A percentile compares a stretch with the other conserved stretches of the same genome.
phyloP scores from a whole-genome alignment of 1,140 invertebrate genomes.

The Hetaerina americana region DNA sequence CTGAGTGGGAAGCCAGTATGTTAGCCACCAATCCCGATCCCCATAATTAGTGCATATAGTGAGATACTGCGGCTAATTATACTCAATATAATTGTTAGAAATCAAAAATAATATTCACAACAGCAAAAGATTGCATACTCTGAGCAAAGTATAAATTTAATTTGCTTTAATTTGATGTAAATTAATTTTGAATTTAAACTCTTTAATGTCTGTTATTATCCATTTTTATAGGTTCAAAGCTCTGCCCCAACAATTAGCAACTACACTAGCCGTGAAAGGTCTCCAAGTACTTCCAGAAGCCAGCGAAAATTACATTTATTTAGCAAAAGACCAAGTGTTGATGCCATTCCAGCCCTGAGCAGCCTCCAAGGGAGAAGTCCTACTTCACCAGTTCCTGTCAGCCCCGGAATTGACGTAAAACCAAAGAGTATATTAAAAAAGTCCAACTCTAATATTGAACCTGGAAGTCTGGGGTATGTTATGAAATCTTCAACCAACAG shows the following conservation, averaged over 20 bases:
- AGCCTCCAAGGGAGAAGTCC: conserved; percentile 9
- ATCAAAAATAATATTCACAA: too few species aligned
- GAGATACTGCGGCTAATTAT: not conserved
- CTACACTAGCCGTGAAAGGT: conserved; percentile 17
- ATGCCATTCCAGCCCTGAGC: conserved; percentile 2
- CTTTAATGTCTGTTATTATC: not conserved
- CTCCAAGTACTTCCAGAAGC: conserved; percentile 14
- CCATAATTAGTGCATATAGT: not conserved
- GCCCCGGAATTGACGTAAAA: conserved; percentile 15
- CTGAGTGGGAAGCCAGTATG: too few species aligned
- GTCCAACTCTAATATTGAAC: conserved; percentile 23
- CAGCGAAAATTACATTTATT: conserved; percentile 12
- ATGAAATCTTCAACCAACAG: conserved; percentile 12
- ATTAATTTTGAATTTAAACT: not conserved
- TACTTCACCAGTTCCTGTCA: conserved; percentile 12
- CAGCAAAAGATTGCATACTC: not conserved
- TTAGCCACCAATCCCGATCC: too few species aligned
- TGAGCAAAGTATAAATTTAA: not conserved
- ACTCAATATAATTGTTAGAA: not conserved
- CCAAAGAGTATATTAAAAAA: conserved; percentile 26
- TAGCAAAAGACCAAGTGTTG: conserved; percentile 11
- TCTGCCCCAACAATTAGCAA: conserved; percentile 17
- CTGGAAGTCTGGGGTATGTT: conserved; percentile 18
- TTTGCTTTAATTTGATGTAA: not conserved
- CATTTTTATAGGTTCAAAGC: conserved; percentile 17